Percentiles rank a stretch among this genome's conserved stretches.
Conservation (phyloP, 2,888 invertebrate species). For the Lacanobia wlatinum region DNA sequence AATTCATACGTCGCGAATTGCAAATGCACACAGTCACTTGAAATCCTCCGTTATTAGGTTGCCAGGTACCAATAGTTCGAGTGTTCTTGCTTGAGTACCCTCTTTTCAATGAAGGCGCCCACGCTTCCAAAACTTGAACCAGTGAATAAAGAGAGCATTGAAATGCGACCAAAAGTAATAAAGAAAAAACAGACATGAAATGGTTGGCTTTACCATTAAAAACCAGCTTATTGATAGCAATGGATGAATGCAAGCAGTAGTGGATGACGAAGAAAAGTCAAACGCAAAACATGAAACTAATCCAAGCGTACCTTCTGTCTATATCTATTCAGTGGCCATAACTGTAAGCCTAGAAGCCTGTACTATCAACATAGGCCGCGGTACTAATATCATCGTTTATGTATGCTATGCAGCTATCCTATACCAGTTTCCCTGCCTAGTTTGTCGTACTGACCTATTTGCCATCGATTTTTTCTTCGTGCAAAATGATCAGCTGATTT, state of each 20-base stretch:
- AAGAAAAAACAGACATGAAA: background rate
- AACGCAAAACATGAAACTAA: background rate
- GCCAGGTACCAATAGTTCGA: slow-evolving; percentile 29
- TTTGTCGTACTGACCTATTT: slow-evolving; percentile 46
- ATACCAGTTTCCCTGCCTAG: slow-evolving; percentile 32
- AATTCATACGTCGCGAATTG: slow-evolving; percentile 5
- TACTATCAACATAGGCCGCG: slow-evolving; percentile 22
- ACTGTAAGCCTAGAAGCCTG: slow-evolving; percentile 57
- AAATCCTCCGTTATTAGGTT: slow-evolving; percentile 31
- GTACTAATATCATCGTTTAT: slow-evolving; percentile 38
- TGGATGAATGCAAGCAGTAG: background rate
- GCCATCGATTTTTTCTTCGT: slow-evolving; percentile 22
- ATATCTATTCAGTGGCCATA: slow-evolving; percentile 31
- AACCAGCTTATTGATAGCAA: background rate
- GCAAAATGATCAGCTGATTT: slow-evolving; percentile 9
- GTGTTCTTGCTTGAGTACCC: slow-evolving; percentile 30
- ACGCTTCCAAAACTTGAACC: slow-evolving; percentile 14
- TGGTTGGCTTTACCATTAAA: background rate
- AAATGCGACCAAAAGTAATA: background rate
- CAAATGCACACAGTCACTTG: slow-evolving; percentile 31
- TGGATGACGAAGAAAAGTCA: background rate
- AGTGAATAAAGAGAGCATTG: slow-evolving; percentile 13
- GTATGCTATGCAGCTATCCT: slow-evolving; percentile 32
- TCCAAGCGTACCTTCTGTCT: slow-evolving; percentile 5
- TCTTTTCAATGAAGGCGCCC: slow-evolving; percentile 48